Evolutionary conservation across 2,888 invertebrate genomes (phyloP), one percentile per base, ranked within the genome.

Genomic region (Suillia variegata): DNA sequence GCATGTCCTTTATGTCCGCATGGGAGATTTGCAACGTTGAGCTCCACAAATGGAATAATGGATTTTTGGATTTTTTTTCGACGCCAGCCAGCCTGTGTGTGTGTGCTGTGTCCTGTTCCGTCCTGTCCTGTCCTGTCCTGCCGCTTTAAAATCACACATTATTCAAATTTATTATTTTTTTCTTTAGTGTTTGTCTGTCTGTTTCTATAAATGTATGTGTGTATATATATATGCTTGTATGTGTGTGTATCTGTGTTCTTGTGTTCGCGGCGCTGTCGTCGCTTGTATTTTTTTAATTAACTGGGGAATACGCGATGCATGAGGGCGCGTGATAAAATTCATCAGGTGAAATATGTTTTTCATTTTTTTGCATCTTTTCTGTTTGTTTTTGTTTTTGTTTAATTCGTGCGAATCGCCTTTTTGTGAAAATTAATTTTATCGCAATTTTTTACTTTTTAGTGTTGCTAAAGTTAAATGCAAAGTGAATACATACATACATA

Each of bases 101-200:
- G 17, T 15, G 26, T 10, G 15, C 51, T n/a, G 5, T 38, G 38
- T 38, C 38, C n/a, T 5, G n/a, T n/a, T 13, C 38, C n/a, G 38
- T 38, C n/a, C n/a, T 8, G 4, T 38, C 12, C 3, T 38, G 6
- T 38, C 3, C 13, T 26, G 51, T 21, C 18, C 15, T 42, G 54
- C n/a, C 74, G 73, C 70, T 77, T 75, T 74, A 72, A 75, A 75
- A 77, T 77, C 74, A 74, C 75, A 78, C 75, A 77, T 78, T 79
- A 77, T 76, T 75, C 71, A 79, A 78, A 77, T 78, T 58, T 56
- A 47, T 54, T 59, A 62, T 56, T 54, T 62, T 61, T 59, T 54
- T 34, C 8, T 51, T 31, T 50, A 56, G 31, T 54, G 20, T 58
- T 20, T 48, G 2, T 21, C 20, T 20, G 38, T 21, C 15, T 45